Base-by-base conservation (phyloP, 2,113 vertebrate genomes). In the Odocoileus hemionus region DNA sequence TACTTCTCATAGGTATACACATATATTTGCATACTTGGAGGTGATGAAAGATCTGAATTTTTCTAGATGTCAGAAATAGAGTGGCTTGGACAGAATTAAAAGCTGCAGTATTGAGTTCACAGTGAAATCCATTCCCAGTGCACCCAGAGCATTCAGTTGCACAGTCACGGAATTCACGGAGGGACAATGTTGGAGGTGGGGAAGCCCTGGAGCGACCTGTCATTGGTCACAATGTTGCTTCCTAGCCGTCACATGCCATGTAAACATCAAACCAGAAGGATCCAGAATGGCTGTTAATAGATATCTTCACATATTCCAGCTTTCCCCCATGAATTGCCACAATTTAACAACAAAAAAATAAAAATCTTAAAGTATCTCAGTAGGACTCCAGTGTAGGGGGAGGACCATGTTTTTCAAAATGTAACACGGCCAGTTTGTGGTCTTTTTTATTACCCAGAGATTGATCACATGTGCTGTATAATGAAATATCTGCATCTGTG, bases 401-500 rank as follows among this genome's bases (percentile, higher is more conserved):
- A 7, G 33, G 67, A 93, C 94, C 89, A 4, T 96, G 98, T 98
- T 98, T 95, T 33, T 33, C 36, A 36, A 99, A 98, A 98, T 97
- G 96, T 98, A 89, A 98, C 98, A 97, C 97, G 98, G 98, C 97
- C 97, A 98, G 98, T 98, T 98, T 99, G 98, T 98, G 98, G 98
- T 98, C 98, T 98, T 98, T 98, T 98, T 76, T 98, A 98, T 99
- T 99, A 98, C 98, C 97, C 98, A 97, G 98, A 98, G 98, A 99
- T 99, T 99, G 99, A 99, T 99, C 99, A 98, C 98, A 99, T 98
- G 98, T 97, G 95, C 98, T 99, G 98, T 98, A 98, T 98, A 98
- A 99, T 98, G 98, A 98, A 99, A 99, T 99, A 98, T 98, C 98
- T 98, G 96, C 98, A 99, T 99, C 98, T 99, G 98, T 98, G 98